These are phyloP conservation scores for Plebejus melissa DNA, from an alignment of 2,888 invertebrate genomes.

Conservation along the genomic window DNA sequence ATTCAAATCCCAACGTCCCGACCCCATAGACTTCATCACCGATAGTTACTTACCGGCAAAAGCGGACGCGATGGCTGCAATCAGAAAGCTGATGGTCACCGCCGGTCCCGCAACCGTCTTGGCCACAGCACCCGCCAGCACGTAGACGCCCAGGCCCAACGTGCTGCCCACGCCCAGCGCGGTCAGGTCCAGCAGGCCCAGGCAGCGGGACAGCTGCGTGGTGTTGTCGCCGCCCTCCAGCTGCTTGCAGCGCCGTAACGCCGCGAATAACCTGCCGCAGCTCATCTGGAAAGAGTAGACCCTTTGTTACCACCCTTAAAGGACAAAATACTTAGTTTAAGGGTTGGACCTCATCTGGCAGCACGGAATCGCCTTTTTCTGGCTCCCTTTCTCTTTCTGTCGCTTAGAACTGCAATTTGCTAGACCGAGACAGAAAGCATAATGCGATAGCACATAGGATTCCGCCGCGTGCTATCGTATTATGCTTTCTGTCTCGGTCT, in stretches of 20 bases:
- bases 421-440: too few relatives aligned
- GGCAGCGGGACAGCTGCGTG: slow-evolving; percentile 80
- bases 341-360: too few relatives aligned
- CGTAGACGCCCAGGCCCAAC: slow-evolving; percentile 96
- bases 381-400: too few relatives aligned
- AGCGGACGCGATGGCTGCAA: slow-evolving; percentile 95
- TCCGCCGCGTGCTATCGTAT: too few relatives aligned
- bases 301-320: not conserved
- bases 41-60: slow-evolving; percentile 85
- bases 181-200: slow-evolving; percentile 90
- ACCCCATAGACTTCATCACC: too few relatives aligned
- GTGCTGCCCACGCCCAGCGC: slow-evolving; percentile 93
- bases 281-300: slow-evolving; percentile 54
- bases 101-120: slow-evolving; percentile 93
- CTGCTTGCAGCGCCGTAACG: slow-evolving; percentile 71
- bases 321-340: not conserved
- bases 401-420: too few relatives aligned
- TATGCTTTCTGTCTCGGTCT: too few relatives aligned
- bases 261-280: slow-evolving; percentile 51
- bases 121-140: slow-evolving; percentile 93
- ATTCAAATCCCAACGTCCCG: not conserved
- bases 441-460: too few relatives aligned
- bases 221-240: slow-evolving; percentile 57
- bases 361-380: too few relatives aligned
- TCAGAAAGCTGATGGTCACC: slow-evolving; percentile 92